A percentile compares a stretch with the other conserved stretches of the same genome.
Evolutionary conservation across 64 coral and sea anemone genomes (phyloP).

Genomic region (Acropora tenuis): DNA sequence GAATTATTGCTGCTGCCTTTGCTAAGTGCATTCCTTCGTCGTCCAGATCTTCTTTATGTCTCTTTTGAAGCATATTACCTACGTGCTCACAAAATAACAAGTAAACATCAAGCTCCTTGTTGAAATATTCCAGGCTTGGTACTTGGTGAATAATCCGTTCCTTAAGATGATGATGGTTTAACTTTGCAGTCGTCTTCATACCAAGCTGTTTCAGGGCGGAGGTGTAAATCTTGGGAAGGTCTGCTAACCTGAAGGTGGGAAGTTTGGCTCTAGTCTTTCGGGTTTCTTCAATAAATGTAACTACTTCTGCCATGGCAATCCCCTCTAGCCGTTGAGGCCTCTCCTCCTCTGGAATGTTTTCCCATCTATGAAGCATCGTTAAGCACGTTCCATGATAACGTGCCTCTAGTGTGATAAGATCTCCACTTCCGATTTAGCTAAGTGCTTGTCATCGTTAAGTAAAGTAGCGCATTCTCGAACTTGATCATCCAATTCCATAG

Average conservation of each 20-base stretch:
- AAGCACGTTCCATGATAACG: no score
- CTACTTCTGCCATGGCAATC: constrained; percentile 5
- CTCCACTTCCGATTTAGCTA: no score
- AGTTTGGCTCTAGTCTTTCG: not conserved
- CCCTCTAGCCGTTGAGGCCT: not conserved
- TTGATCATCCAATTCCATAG: no score
- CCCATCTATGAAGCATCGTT: no score
- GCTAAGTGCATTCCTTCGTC: constrained; percentile 45
- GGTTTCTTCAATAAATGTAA: constrained; percentile 14
- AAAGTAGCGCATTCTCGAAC: no score
- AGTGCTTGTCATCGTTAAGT: no score
- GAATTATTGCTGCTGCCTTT: constrained; percentile 52
- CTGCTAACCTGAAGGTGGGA: constrained; percentile 21
- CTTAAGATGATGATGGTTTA: constrained; percentile 24
- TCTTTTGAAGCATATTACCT: constrained; percentile 19
- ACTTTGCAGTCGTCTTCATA: not conserved
- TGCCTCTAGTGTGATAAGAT: no score
- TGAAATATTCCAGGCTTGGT: constrained; percentile 43
- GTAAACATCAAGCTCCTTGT: constrained; percentile 41
- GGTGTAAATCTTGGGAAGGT: constrained; percentile 53
- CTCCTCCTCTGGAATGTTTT: no score
- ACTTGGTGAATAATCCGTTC: constrained; percentile 41
- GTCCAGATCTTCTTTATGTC: constrained; percentile 42
- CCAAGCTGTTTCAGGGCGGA: constrained; percentile 23
- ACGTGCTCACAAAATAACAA: constrained; percentile 36